phyloP scores from a whole-genome alignment of 92 coral and sea anemone species.

The Meandrina meandrites region DNA sequence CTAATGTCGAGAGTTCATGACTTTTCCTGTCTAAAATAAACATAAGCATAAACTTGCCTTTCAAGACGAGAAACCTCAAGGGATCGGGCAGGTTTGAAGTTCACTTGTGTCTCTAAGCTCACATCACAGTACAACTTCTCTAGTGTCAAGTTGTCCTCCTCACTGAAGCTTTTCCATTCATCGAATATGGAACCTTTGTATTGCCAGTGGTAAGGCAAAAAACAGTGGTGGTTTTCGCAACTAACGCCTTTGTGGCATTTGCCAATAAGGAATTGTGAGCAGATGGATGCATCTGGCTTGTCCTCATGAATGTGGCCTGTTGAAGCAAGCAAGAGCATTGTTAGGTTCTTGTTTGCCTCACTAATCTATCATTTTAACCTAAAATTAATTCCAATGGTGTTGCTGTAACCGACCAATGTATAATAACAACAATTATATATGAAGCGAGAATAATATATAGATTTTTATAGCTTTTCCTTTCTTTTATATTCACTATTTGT shows the following conservation, averaged over 20 bases:
- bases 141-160: slow-evolving; percentile 51
- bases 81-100: background rate
- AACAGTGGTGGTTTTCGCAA: slow-evolving; percentile 66
- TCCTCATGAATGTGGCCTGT: slow-evolving; percentile 34
- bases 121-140: slow-evolving; percentile 79
- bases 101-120: background rate
- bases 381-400: no score
- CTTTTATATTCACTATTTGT: no score
- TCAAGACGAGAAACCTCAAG: background rate
- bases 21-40: no score
- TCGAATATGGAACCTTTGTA: slow-evolving; percentile 22
- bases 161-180: slow-evolving; percentile 63
- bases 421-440: no score
- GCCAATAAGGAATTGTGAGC: slow-evolving; percentile 66
- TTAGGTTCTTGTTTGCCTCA: no score
- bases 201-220: slow-evolving; percentile 83
- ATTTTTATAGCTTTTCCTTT: no score
- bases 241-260: slow-evolving; percentile 42
- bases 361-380: no score
- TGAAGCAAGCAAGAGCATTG: background rate
- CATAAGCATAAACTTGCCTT: background rate
- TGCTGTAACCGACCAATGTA: no score
- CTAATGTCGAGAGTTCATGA: no score
- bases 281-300: slow-evolving; percentile 46
- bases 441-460: no score